These are phyloP conservation scores for Drosophila tristis DNA, from an alignment of 1,140 invertebrate species.

Conservation along the genomic window DNA sequence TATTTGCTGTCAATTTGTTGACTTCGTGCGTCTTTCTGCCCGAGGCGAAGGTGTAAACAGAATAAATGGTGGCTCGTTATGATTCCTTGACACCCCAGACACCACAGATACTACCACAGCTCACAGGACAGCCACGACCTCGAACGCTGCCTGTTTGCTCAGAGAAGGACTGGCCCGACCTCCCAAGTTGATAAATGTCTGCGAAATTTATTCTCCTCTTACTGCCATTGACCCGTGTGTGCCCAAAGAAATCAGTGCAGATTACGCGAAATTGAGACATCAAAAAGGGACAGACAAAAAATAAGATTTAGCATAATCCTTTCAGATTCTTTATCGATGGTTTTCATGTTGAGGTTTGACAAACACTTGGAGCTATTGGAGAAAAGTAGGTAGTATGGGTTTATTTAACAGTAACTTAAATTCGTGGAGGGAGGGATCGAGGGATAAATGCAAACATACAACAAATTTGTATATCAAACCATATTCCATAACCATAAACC, in stretches of 20 bases:
- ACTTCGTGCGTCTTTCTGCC: constrained; percentile 53
- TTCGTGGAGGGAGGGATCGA: too few relatives aligned
- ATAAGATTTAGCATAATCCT: background rate
- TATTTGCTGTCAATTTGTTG: constrained; percentile 82
- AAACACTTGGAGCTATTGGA: too few relatives aligned
- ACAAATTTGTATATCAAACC: too few relatives aligned
- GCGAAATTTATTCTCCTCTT: constrained; percentile 45
- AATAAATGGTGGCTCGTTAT: constrained; percentile 78
- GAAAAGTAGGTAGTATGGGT: background rate
- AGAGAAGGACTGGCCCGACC: constrained; percentile 9
- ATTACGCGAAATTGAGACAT: constrained; percentile 56
- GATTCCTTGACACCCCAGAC: constrained; percentile 47
- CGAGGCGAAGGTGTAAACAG: constrained; percentile 75
- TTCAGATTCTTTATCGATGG: background rate
- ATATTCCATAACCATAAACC: too few relatives aligned
- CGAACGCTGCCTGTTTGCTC: constrained; percentile 38
- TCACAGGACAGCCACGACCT: constrained; percentile 3
- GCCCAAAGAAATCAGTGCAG: constrained; percentile 46
- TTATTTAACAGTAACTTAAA: background rate
- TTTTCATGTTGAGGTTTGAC: too few relatives aligned
- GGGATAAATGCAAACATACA: too few relatives aligned
- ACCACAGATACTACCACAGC: constrained; percentile 31
- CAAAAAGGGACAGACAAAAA: background rate
- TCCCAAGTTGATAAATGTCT: constrained; percentile 63
- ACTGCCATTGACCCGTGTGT: constrained; percentile 22